These are phyloP conservation scores for Drosophila phalerata DNA, from an alignment of 2,888 invertebrate genomes.

Conservation along the genomic window DNA sequence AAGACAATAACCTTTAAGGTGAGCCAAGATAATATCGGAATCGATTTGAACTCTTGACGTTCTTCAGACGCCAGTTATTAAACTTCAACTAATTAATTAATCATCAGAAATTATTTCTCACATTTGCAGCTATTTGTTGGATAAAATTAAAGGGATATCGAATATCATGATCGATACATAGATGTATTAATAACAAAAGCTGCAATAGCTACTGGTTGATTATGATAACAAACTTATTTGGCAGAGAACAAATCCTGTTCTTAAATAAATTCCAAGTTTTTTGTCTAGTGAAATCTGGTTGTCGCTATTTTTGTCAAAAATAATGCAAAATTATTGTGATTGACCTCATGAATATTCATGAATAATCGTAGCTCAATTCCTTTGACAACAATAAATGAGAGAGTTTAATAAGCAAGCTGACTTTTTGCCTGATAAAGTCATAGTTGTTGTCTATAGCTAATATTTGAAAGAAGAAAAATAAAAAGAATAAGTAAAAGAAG, in stretches of 20 bases:
- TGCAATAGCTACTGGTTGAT: slow-evolving; percentile 31
- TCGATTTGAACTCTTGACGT: slow-evolving; percentile 10
- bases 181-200: slow-evolving; percentile 18
- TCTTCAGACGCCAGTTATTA: slow-evolving; percentile 18
- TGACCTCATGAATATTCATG: slow-evolving; percentile 53
- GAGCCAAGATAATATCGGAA: background rate
- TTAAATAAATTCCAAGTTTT: slow-evolving; percentile 12
- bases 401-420: slow-evolving; percentile 21
- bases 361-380: slow-evolving; percentile 3
- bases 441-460: slow-evolving; percentile 13
- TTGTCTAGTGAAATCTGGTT: slow-evolving; percentile 47
- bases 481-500: slow-evolving; percentile 17
- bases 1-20: slow-evolving; percentile 51
- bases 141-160: slow-evolving; percentile 6
- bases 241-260: slow-evolving; percentile 14
- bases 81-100: slow-evolving; percentile 29
- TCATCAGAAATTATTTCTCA: slow-evolving; percentile 6
- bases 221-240: slow-evolving; percentile 34
- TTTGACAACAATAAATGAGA: slow-evolving; percentile 45
- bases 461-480: slow-evolving; percentile 13
- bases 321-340: slow-evolving; percentile 21
- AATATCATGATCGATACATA: slow-evolving; percentile 9
- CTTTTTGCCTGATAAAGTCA: slow-evolving; percentile 17
- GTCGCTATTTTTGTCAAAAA: slow-evolving; percentile 24
- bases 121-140: slow-evolving; percentile 24